These are phyloP conservation scores for Neostethus bicornis DNA, from an alignment of 2,797 vertebrate species.

Conservation along the genomic window DNA sequence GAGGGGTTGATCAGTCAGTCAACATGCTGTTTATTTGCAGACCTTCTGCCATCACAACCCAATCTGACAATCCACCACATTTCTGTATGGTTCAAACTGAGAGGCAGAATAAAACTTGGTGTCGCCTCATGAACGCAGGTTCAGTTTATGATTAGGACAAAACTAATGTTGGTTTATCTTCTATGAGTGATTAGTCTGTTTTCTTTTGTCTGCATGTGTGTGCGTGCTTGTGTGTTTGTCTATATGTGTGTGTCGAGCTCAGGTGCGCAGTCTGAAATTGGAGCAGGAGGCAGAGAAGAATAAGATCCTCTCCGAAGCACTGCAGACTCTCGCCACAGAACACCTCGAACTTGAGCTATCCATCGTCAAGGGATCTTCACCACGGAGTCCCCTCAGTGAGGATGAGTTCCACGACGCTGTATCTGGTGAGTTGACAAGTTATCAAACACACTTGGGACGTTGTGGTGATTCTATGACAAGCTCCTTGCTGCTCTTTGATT, in stretches of 20 bases:
- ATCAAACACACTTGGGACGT: constrained; percentile 20
- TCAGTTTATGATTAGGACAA: constrained; percentile 2
- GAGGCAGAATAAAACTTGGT: constrained; percentile 10
- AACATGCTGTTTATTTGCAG: constrained; percentile 30
- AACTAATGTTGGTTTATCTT: constrained; percentile 16
- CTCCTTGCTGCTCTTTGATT: constrained; percentile 38
- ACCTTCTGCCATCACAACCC: constrained; percentile 16
- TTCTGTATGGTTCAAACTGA: constrained; percentile 6
- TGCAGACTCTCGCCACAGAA: constrained; percentile 93
- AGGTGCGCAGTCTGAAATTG: constrained; percentile 94
- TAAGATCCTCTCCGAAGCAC: constrained; percentile 94
- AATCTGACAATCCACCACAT: constrained; percentile 5
- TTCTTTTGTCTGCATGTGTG: constrained; percentile 20
- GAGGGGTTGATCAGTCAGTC: constrained; percentile 37
- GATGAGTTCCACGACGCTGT: constrained; percentile 96
- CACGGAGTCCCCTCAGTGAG: constrained; percentile 87
- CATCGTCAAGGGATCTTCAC: constrained; percentile 87
- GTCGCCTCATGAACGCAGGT: neutral
- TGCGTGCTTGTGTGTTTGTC: constrained; percentile 12
- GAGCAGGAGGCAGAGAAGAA: constrained; percentile 96
- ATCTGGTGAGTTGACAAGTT: constrained; percentile 84
- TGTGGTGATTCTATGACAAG: constrained; percentile 34
- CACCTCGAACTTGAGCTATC: constrained; percentile 97
- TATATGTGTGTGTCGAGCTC: constrained; percentile 56
- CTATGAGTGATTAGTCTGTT: constrained; percentile 33